Evolutionary conservation across 2,113 vertebrate genomes (phyloP), one percentile per base, ranked within the genome.

Genomic region (Pseudopodoces humilis): DNA sequence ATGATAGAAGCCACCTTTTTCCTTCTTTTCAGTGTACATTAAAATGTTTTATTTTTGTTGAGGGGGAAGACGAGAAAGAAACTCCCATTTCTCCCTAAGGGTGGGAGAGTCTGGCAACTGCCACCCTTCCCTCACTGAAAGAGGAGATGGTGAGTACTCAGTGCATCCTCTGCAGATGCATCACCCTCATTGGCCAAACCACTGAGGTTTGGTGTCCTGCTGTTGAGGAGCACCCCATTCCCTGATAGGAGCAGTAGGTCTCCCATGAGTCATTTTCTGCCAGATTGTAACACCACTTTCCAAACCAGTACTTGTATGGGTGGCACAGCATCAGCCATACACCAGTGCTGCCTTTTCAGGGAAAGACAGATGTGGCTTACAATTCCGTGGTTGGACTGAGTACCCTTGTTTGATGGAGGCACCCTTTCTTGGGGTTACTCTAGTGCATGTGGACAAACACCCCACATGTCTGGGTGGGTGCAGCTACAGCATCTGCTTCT

Each of bases 1-100:
- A 4, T 75, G 15, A 72, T 20, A 90, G 37, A 80, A 84, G 25
- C 58, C 62, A 55, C 22, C 10, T 10, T 84, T 88, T 90, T 56
- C 43, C 15, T 25, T 88, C 22, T 81, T 90, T 83, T 74, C 76
- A 56, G 84, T 23, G 23, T 72, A 62, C 30, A 72, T 92, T 75
- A 62, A 88, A 94, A 82, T 93, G 37, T 94, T 92, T 83, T 93
- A 92, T 91, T 95, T 97, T 93, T 92, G 41, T 96, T 95, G 96
- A 95, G 92, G 90, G 14, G 88, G 94, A 96, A 96, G 88, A 91
- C 6, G 0, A 76, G 74, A 96, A 91, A 96, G 90, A 94, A 95
- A 94, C 30, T 95, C 83, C 76, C 41, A 56, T 95, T 93, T 95
- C 81, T 96, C 71, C 86, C 83, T 94, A 86, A 93, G 43, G 27